Evolutionary conservation across 1,140 invertebrate genomes (phyloP), one percentile per base, ranked within the genome.

Genomic region (Papilio xuthus): DNA sequence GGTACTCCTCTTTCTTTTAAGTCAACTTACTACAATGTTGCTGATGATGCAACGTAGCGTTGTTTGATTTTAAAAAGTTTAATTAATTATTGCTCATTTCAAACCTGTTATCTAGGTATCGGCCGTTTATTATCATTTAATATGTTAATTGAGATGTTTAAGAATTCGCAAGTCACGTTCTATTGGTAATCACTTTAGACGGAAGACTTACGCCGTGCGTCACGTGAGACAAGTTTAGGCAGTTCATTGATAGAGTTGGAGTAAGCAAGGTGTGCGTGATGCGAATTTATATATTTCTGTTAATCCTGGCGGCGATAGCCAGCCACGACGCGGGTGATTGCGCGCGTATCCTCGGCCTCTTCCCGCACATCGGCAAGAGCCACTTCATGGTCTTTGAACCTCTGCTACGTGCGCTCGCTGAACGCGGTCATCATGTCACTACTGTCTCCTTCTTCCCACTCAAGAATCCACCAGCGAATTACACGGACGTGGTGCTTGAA

Each of bases 381-480:
- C 97, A 97, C 79, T 96, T 96, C 80, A 94, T 95, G 81, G 95
- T 96, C 10, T 96, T 96, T 84, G 92, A 95, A 20, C 96, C 96
- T 0, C 88, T 97, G 1, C 84, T 97, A 0, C 86, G 94, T 42
- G 95, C 91, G 60, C 84, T 97, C 53, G 95, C 95, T 0, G 86
- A 88, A 32, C 94, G 95, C 13, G 96, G 96, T 1, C 96, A 97
- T 83, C 90, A 96, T 18, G 50, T 97, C 4, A 96, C 95, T 0
- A 94, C 97, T 2, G 87, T 96, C 6, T 96, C 96, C 4, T 95
- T 95, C 77, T 94, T 94, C 79, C 89, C 92, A 0, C 47, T 87
- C 8, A 86, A 86, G 75, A 80, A 87, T 47, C 89, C 88, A 60
- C 85, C 82, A 6, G 84, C 84, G 15, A 92, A 91, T 41, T 93